phyloP scores from a whole-genome alignment of 2,113 vertebrate genomes.

The Sceloporus tristichus region DNA sequence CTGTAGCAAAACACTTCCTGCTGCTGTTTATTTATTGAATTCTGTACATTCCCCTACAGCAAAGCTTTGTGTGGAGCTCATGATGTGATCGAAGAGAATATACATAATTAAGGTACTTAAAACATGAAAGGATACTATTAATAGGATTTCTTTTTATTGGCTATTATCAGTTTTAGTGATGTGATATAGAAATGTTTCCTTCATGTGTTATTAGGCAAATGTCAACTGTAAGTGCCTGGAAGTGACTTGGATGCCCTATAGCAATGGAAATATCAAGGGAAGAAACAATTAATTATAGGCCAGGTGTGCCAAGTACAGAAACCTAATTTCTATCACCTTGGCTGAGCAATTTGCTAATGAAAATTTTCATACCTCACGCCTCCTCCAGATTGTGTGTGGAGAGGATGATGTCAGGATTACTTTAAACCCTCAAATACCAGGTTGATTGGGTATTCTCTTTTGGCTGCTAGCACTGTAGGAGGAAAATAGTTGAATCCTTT shows the following conservation, averaged over 20 bases:
- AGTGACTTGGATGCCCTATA: neutral
- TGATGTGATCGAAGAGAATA: neutral
- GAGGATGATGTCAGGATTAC: slow-evolving; percentile 49
- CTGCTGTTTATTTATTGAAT: neutral
- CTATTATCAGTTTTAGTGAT: neutral
- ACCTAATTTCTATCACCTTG: slow-evolving; percentile 19
- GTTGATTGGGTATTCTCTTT: slow-evolving; percentile 39
- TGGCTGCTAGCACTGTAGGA: slow-evolving; percentile 36
- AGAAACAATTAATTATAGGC: slow-evolving; percentile 19
- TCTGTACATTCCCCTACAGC: neutral
- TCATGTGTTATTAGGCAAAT: neutral
- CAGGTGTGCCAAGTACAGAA: slow-evolving; percentile 10
- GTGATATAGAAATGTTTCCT: neutral
- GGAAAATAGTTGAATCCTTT: slow-evolving; percentile 46
- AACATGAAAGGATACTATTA: neutral
- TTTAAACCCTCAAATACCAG: slow-evolving; percentile 53
- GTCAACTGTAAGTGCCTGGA: neutral
- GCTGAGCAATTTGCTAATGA: slow-evolving; percentile 37
- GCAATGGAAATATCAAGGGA: slow-evolving; percentile 11
- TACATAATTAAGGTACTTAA: neutral
- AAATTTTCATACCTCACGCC: neutral
- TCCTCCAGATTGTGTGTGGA: slow-evolving; percentile 1
- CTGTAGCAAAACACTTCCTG: neutral
- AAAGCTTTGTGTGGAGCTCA: neutral
- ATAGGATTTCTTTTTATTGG: neutral